Percentiles rank a stretch among this genome's conserved stretches.
Conservation (phyloP, 2,797 vertebrate species). For the Aulostomus chinensis region DNA sequence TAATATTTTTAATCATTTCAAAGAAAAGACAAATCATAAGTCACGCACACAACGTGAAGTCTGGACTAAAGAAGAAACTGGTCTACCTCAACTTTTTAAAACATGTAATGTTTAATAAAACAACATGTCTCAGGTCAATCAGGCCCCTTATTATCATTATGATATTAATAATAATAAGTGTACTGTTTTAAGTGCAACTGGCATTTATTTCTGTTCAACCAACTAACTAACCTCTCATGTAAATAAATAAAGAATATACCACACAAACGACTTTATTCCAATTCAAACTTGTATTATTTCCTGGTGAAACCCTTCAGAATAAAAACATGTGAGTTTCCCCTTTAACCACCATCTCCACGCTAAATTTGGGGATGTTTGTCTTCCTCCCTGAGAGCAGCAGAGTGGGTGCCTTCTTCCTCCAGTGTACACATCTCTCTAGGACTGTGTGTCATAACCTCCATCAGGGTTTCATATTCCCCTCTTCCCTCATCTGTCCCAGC, state of each 20-base stretch:
- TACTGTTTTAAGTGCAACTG: no score
- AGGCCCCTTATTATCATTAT: no score
- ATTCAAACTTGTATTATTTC: not conserved
- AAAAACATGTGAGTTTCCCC: not conserved
- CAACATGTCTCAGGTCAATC: not conserved
- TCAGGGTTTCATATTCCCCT: conserved; percentile 85
- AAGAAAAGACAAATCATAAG: no score
- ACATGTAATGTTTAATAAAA: not conserved
- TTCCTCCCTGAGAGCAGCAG: conserved; percentile 26
- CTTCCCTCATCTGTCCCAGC: conserved; percentile 86
- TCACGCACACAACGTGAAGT: no score
- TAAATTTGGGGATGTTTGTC: conserved; percentile 21
- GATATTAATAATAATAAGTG: no score
- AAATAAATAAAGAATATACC: not conserved
- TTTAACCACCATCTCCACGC: conserved; percentile 19
- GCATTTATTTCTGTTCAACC: no score
- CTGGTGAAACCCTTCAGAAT: not conserved
- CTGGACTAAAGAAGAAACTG: no score
- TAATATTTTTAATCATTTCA: no score
- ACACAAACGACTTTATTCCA: no score
- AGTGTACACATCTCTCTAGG: conserved; percentile 68
- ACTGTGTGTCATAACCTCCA: conserved; percentile 76
- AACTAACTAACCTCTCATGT: no score
- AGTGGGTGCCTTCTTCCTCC: conserved; percentile 57
- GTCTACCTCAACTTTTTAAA: not conserved